Evolutionary conservation across 2,797 vertebrate genomes (phyloP), one percentile per base, ranked within the genome.

Genomic region (Peromyscus melanophrys): DNA sequence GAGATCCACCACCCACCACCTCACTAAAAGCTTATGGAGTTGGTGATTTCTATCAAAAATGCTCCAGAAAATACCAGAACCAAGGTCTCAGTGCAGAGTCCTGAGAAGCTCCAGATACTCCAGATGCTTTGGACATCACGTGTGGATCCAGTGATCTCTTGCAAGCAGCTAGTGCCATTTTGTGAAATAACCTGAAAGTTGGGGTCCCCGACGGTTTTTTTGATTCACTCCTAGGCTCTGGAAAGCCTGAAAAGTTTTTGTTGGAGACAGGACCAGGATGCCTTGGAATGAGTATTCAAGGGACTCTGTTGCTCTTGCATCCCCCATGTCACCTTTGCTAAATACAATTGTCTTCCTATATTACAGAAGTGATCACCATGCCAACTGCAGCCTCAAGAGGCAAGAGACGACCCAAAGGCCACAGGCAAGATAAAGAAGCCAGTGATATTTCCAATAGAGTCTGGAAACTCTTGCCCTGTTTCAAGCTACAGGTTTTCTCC

Each of bases 401-500:
- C 77, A 6, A 59, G 55, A 52, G 80, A 29, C 0, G 46, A 63
- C 52, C 55, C 13, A 49, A 90, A 14, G 9, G 34, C 59, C 43
- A 3, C 0, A 4, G 52, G 34, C 87, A 55, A 85, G 75, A 93
- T 4, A 29, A 80, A 71, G 71, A 94, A 75, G 10, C 23, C 78
- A 49, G 34, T 10, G 25, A 13, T 78, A 25, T 21, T 6, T 21
- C 19, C 16, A 63, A 17, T 25, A 16, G 31, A 94, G 88, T 92
- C 75, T 83, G 73, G 78, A 65, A 77, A 86, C 63, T 43, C 75
- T 67, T 46, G 90, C n/a, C 63, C 59, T 71, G 69, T 16, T 89
- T 86, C 0, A 95, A 90, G 89, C 43, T 81, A 90, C 73, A 90
- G 27, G 82, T 71, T 88, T 87, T 46, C 94, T 90, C 76, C 65